These are phyloP conservation scores for Hipparchia semele DNA, from an alignment of 2,888 invertebrate species.

Conservation along the genomic window DNA sequence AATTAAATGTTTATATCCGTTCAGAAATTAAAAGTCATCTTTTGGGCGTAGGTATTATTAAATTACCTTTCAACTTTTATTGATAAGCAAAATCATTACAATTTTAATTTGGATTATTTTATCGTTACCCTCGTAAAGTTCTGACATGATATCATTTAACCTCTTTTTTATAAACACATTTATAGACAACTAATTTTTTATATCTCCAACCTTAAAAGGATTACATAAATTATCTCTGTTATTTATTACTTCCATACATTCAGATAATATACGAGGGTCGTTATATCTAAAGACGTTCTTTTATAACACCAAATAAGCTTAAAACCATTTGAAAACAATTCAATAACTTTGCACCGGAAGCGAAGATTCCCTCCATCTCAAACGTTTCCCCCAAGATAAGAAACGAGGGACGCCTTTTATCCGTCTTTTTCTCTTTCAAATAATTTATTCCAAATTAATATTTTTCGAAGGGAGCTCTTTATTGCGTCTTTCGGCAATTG, in stretches of 20 bases:
- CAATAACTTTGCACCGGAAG: slow-evolving; percentile 34
- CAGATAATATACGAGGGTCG: slow-evolving; percentile 16
- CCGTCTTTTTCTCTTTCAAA: slow-evolving; percentile 57
- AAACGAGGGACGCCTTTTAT: slow-evolving; percentile 46
- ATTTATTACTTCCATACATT: slow-evolving; percentile 8
- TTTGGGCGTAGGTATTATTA: too few relatives aligned
- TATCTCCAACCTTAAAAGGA: slow-evolving; percentile 11
- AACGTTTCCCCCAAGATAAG: slow-evolving; percentile 37
- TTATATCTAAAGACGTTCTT: slow-evolving; percentile 11
- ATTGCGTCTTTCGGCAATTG: slow-evolving; percentile 49
- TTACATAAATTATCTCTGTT: slow-evolving; percentile 13
- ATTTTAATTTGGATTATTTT: slow-evolving; percentile 3
- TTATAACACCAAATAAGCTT: slow-evolving; percentile 26
- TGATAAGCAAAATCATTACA: background rate
- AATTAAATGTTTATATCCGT: background rate
- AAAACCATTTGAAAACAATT: slow-evolving; percentile 34
- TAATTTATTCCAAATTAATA: slow-evolving; percentile 72
- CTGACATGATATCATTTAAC: background rate
- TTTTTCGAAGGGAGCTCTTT: slow-evolving; percentile 59
- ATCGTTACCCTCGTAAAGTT: background rate
- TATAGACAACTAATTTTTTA: slow-evolving; percentile 3
- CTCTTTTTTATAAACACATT: background rate
- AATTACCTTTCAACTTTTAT: background rate
- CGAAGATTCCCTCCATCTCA: slow-evolving; percentile 35
- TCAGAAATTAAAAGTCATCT: too few relatives aligned